Percentiles rank a stretch among this genome's conserved stretches.
Conservation (phyloP, 2,888 invertebrate species). For the Elysia crispata region DNA sequence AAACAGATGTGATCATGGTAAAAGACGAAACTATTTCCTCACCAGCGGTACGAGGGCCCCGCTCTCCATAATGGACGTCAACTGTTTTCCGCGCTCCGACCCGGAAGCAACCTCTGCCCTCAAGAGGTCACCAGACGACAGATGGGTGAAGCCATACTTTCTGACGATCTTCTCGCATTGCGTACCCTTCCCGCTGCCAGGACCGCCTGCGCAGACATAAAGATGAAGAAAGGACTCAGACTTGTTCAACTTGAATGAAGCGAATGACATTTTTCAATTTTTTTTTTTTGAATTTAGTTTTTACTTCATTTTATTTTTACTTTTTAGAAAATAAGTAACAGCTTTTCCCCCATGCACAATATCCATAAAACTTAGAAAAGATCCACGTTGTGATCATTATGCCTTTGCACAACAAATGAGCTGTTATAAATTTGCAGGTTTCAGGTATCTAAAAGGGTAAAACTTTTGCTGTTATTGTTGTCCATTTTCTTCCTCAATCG, state of each 20-base stretch:
- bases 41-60: constrained; percentile 90
- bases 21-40: constrained; percentile 56
- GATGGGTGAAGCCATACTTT: constrained; percentile 94
- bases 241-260: no score
- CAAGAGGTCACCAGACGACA: constrained; percentile 91
- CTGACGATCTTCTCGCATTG: constrained; percentile 95
- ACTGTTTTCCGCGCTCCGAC: constrained; percentile 89
- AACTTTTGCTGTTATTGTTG: no score
- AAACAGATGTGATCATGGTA: constrained; percentile 10
- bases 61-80: constrained; percentile 92
- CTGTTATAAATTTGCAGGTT: no score
- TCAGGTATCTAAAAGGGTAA: no score
- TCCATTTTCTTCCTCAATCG: no score
- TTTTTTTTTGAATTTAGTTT: neutral
- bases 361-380: no score
- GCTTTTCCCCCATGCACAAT: no score
- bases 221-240: neutral
- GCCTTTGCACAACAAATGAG: no score
- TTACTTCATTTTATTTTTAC: no score
- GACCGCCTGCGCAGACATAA: constrained; percentile 83
- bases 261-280: no score
- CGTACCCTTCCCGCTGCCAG: constrained; percentile 97
- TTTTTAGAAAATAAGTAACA: no score
- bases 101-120: constrained; percentile 93
- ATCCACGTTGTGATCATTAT: no score